Percentiles rank a stretch among this genome's conserved stretches.
phyloP scores from a whole-genome alignment of 2,888 invertebrate genomes.

The Colostygia pectinataria region DNA sequence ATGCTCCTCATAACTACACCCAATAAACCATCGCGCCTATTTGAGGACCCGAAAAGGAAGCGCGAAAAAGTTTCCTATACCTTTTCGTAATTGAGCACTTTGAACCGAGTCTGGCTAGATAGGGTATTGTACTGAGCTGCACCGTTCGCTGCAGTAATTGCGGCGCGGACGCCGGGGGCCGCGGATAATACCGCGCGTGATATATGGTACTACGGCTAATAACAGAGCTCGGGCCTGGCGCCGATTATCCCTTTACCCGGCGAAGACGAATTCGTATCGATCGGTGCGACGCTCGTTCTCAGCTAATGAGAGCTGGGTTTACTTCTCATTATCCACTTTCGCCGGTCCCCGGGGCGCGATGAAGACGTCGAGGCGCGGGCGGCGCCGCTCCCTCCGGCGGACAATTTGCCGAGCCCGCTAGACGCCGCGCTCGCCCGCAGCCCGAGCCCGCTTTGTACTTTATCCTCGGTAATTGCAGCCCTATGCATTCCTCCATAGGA shows the following conservation, averaged over 20 bases:
- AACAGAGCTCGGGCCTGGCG: conserved; percentile 68
- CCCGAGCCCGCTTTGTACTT: conserved; percentile 71
- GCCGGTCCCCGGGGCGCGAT: conserved; percentile 69
- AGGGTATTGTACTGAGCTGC: conserved; percentile 61
- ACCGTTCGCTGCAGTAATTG: conserved; percentile 68
- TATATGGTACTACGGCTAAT: conserved; percentile 81
- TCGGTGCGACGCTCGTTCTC: conserved; percentile 70
- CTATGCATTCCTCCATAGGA: conserved; percentile 54
- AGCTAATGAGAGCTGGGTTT: conserved; percentile 79
- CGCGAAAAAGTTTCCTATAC: conserved; percentile 28
- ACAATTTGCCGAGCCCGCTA: conserved; percentile 67
- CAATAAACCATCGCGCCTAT: conserved; percentile 28
- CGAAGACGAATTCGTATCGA: conserved; percentile 78
- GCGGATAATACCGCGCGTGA: conserved; percentile 74
- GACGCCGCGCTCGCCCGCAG: conserved; percentile 49
- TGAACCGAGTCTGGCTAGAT: conserved; percentile 55
- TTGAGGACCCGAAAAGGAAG: conserved; percentile 31
- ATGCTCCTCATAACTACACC: conserved; percentile 40
- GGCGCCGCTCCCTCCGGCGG: conserved; percentile 57
- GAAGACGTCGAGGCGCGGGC: conserved; percentile 68
- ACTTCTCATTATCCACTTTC: conserved; percentile 81
- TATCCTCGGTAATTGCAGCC: conserved; percentile 74
- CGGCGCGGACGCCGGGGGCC: conserved; percentile 75
- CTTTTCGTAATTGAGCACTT: conserved; percentile 35
- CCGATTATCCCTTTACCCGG: conserved; percentile 78